These are phyloP conservation scores for Fulica atra DNA, from an alignment of 2,113 vertebrate genomes.

Conservation along the genomic window DNA sequence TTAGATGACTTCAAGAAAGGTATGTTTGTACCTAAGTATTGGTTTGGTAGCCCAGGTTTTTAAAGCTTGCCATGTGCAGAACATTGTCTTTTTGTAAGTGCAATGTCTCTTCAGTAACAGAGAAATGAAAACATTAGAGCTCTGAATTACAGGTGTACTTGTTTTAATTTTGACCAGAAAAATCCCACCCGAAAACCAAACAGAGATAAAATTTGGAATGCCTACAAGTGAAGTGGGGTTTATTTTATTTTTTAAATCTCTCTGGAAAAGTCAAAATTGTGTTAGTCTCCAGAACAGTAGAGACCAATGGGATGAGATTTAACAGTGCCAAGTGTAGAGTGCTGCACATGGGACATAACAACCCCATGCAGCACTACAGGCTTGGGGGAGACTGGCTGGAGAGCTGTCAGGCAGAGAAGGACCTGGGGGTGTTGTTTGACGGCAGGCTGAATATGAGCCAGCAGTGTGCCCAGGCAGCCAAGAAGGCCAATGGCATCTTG, in stretches of 20 bases:
- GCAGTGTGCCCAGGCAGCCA: too few species aligned
- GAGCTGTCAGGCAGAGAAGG: too few species aligned
- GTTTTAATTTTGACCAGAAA: neutral
- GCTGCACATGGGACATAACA: too few species aligned
- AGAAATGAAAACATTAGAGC: neutral
- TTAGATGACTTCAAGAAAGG: conserved; percentile 91
- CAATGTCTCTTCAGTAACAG: neutral
- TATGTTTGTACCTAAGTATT: conserved; percentile 30
- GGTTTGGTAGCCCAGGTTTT: neutral
- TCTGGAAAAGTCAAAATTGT: neutral
- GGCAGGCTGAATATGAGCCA: too few species aligned
- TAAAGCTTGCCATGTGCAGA: neutral
- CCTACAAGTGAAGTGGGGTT: neutral
- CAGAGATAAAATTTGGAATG: neutral
- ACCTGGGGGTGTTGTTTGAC: too few species aligned
- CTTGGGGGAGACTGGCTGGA: too few species aligned
- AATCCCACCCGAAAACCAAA: neutral
- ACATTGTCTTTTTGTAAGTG: neutral
- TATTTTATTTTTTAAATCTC: neutral
- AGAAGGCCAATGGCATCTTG: too few species aligned
- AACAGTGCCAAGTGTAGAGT: too few species aligned
- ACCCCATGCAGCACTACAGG: too few species aligned
- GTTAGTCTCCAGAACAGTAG: neutral
- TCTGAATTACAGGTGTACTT: neutral
- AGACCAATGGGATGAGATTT: too few species aligned